Evolutionary conservation across 2,113 vertebrate species (phyloP), one percentile per base, ranked within the genome.

Genomic region (Vulpes lagopus): DNA sequence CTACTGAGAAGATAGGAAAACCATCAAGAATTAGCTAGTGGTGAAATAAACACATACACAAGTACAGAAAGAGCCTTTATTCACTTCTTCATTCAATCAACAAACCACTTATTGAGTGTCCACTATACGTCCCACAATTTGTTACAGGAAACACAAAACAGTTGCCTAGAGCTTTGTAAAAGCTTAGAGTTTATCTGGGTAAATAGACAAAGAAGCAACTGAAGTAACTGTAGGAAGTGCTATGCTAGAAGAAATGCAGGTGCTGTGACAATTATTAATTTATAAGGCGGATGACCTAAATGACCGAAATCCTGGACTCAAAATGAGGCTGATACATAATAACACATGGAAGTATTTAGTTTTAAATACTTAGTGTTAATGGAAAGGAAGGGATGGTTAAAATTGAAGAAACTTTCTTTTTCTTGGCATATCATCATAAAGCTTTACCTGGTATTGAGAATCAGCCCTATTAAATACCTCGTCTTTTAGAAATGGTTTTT

Each of bases 401-500:
- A 83, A 79, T 87, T 57, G 53, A 20, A 95, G 35, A 89, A 83
- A 87, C 23, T 73, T 82, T 43, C 85, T n/a, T 53, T 35, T 49
- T 55, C 71, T 94, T 80, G 12, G 12, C 35, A 55, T n/a, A 35
- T 43, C 69, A 30, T 73, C 38, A 59, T 80, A 93, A 95, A 97
- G 25, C 15, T 74, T 57, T 83, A 64, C 30, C 32, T 2, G 84
- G 35, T 69, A 69, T 35, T 90, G 62, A 94, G 71, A 93, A 76
- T 92, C 38, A 76, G 20, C 60, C 92, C 4, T 92, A 82, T 74
- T 95, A 73, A 92, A 80, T 69, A n/a, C 57, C 15, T 78, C 55
- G 62, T 65, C 49, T 87, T 95, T 89, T 83, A 62, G 78, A 95
- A 73, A 53, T 53, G 16, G 4, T 62, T 84, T 90, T 95, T 91